These are phyloP conservation scores for Odontophorus gujanensis DNA, from an alignment of 2,113 vertebrate genomes.

Conservation along the genomic window DNA sequence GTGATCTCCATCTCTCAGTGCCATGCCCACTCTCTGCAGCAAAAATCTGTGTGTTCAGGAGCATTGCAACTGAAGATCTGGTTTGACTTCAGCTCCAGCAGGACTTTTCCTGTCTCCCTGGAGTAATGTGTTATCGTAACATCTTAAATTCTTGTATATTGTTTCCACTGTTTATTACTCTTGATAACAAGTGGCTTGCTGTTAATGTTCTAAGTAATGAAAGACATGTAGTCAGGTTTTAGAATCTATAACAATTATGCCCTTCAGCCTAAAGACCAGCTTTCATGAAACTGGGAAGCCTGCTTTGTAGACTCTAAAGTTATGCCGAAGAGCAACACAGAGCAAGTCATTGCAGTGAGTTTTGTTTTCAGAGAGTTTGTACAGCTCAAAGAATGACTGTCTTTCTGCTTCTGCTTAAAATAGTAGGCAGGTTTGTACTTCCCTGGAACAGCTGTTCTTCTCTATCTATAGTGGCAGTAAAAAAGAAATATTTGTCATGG, in stretches of 20 bases:
- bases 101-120: too few relatives aligned
- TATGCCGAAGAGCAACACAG: not conserved
- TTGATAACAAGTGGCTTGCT: not conserved
- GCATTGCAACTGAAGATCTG: not conserved
- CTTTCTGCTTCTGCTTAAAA: constrained; percentile 34
- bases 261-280: constrained; percentile 5
- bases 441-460: constrained; percentile 52
- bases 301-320: not conserved
- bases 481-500: constrained; percentile 61
- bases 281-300: not conserved
- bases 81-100: not conserved
- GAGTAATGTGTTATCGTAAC: not conserved
- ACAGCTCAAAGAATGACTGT: constrained; percentile 46
- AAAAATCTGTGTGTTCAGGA: not conserved
- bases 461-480: constrained; percentile 29
- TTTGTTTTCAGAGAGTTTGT: not conserved
- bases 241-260: not conserved
- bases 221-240: not conserved
- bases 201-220: not conserved
- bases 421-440: constrained; percentile 46
- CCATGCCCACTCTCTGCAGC: accelerated
- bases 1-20: accelerated
- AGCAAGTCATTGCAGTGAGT: not conserved
- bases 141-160: not conserved
- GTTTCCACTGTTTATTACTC: not conserved